Evolutionary conservation across 2,888 invertebrate species (phyloP).

Genomic region (Nemotelus pantherinus): DNA sequence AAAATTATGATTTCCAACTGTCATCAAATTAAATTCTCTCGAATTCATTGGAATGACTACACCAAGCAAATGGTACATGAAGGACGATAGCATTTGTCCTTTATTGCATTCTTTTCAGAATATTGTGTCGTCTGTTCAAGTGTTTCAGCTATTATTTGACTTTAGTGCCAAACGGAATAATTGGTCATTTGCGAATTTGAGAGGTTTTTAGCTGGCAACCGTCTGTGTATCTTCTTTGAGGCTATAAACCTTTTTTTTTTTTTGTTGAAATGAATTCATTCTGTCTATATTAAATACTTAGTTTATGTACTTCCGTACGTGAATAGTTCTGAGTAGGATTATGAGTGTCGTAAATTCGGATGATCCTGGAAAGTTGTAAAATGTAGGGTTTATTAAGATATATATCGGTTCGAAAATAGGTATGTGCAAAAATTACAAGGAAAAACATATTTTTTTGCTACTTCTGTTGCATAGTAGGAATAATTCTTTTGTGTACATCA

Average conservation of each 20-base stretch:
- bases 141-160: neutral
- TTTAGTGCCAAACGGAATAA: conserved; percentile 2
- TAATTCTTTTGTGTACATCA: no score
- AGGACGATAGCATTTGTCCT: neutral
- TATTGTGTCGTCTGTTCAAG: neutral
- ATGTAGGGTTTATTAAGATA: neutral
- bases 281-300: neutral
- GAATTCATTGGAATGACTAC: neutral
- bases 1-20: neutral
- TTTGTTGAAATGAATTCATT: neutral
- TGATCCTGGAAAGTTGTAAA: conserved; percentile 14
- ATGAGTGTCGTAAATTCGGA: conserved; percentile 4
- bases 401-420: no score
- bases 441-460: no score
- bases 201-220: conserved; percentile 3
- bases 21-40: neutral
- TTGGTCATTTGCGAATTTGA: conserved; percentile 16
- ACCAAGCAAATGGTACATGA: neutral
- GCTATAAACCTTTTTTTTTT: neutral
- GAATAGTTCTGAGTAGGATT: conserved; percentile 2
- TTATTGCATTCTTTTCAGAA: neutral
- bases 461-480: no score
- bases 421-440: no score
- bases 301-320: conserved; percentile 1
- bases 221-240: neutral